Evolutionary conservation across 2,888 invertebrate species (phyloP), one percentile per base, ranked within the genome.

Genomic region (Scotopteryx bipunctaria): DNA sequence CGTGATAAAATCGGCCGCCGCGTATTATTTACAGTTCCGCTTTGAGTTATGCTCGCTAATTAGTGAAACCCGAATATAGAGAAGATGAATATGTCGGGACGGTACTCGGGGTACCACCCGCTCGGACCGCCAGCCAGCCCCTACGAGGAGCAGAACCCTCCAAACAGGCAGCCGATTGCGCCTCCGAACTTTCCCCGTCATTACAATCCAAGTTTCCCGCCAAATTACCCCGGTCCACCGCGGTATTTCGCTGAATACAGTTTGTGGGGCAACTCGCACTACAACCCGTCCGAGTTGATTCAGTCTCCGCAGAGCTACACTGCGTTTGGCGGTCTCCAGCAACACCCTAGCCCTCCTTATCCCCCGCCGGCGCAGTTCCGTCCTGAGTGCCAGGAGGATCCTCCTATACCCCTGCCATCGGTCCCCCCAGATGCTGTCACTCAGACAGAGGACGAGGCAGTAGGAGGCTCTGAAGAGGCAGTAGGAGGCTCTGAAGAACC

Each of bases 181-280:
- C 27, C 15, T 16, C 46, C 31, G 8, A 16, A 9, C 23, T 1
- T 6, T 17, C 37, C 32, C 9, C 17, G 40, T 0, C 9, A 41
- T 5, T 35, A 19, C 16, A 27, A 25, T 5, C 40, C 40, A 0
- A n/a, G 19, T 2, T 33, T n/a, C 8, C 44, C 44, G 1, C 29
- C 45, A 1, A 46, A 32, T 1, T 36, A 23, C 4, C 25, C 49
- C 1, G 4, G 27, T 1, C 50, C 37, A 8, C 57, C 55, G 0
- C 51, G 43, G n/a, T 32, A 44, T 6, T 63, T 59, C 5, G 55
- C 55, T 5, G 60, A 63, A 21, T 60, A 63, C 23, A 63, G 53
- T 9, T 32, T 63, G 9, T 63, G 62, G 62, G 60, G 60, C 13
- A 53, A 44, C 27, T 55, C 57, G 0, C 47, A 57, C 1, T 60